phyloP scores from a whole-genome alignment of 1,140 invertebrate species.

The Agrilus planipennis region DNA sequence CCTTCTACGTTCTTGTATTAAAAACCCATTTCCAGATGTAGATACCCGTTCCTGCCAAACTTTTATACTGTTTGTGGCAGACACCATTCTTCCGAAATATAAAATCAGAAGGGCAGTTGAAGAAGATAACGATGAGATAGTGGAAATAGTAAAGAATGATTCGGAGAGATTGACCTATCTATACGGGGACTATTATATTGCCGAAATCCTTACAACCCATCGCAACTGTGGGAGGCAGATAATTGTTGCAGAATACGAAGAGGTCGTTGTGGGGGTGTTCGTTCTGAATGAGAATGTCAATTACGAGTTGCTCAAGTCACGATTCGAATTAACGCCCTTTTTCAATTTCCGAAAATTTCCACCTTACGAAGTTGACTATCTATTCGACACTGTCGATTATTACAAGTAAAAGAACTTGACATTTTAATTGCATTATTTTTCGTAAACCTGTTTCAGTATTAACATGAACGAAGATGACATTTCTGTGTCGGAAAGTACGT shows the following conservation, averaged over 20 bases:
- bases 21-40: too few species aligned
- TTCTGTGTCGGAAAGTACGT: too few species aligned
- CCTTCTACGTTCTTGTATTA: too few species aligned
- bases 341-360: constrained; percentile 46
- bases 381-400: too few species aligned
- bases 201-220: constrained; percentile 47
- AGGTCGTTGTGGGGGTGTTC: constrained; percentile 42
- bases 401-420: too few species aligned
- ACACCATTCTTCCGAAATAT: constrained; percentile 34
- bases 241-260: constrained; percentile 39
- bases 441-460: too few species aligned
- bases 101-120: constrained; percentile 45
- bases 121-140: constrained; percentile 61
- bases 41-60: too few species aligned
- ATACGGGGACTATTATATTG: constrained; percentile 60
- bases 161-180: constrained; percentile 38
- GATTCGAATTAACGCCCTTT: constrained; percentile 55
- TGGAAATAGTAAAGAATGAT: constrained; percentile 49
- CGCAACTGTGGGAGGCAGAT: constrained; percentile 25
- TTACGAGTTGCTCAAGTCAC: constrained; percentile 46
- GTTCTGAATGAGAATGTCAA: constrained; percentile 51
- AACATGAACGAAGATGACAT: too few species aligned
- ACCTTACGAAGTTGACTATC: too few species aligned
- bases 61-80: constrained; percentile 32
- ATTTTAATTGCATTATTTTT: too few species aligned